A percentile compares a stretch with the other conserved stretches of the same genome.
phyloP scores from a whole-genome alignment of 2,888 invertebrate genomes.

The Liopterus haemorrhoidalis region DNA sequence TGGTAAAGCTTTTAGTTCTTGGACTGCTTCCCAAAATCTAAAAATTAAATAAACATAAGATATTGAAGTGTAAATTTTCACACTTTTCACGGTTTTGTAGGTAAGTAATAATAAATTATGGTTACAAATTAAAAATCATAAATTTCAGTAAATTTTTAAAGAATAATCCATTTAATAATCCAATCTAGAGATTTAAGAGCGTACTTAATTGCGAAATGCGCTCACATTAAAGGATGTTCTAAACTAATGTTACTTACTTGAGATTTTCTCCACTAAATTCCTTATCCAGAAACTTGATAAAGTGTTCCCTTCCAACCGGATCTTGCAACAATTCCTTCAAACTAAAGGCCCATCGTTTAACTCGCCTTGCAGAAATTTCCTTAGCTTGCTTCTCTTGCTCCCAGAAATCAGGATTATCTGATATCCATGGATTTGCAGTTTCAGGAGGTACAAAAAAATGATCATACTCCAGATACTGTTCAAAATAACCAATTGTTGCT shows the following conservation, averaged over 20 bases:
- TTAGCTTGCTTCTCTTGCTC: constrained; percentile 90
- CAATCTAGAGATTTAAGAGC: constrained; percentile 7
- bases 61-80: too few relatives aligned
- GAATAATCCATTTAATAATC: constrained; percentile 1
- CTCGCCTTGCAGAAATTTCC: constrained; percentile 87
- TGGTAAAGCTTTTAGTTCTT: constrained; percentile 83
- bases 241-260: constrained; percentile 79
- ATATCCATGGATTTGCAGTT: constrained; percentile 94
- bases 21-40: constrained; percentile 94
- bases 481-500: constrained; percentile 87
- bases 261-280: constrained; percentile 99
- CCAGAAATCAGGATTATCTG: constrained; percentile 95
- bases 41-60: constrained; percentile 10
- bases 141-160: too few relatives aligned
- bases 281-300: constrained; percentile 91
- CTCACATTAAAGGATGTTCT: constrained; percentile 4
- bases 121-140: too few relatives aligned
- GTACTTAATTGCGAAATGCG: not conserved
- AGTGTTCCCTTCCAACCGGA: constrained; percentile 93
- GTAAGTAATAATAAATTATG: too few relatives aligned
- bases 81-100: too few relatives aligned
- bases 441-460: constrained; percentile 89
- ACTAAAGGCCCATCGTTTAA: constrained; percentile 96
- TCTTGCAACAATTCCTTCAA: constrained; percentile 91
- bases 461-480: constrained; percentile 96